A percentile compares a stretch with the other conserved stretches of the same genome.
Conservation (phyloP, 2,888 invertebrate genomes). For the Ommatoiulus sabulosus region DNA sequence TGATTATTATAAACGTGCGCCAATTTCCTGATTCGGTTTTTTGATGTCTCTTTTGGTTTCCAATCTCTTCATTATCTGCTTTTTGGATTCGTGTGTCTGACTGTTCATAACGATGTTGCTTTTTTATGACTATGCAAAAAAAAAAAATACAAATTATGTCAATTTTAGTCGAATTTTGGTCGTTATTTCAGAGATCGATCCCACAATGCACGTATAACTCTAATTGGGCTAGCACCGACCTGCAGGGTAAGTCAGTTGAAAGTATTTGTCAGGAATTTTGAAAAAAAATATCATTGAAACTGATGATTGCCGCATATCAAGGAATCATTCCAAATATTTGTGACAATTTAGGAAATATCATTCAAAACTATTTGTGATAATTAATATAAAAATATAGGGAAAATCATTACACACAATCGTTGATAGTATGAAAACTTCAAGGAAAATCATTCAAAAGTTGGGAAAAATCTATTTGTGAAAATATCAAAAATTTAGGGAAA, state of each 20-base stretch:
- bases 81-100: constrained; percentile 12
- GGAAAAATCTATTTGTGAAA: too few species aligned
- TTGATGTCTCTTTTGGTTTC: not conserved
- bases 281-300: too few species aligned
- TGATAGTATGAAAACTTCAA: too few species aligned
- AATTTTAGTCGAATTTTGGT: not conserved
- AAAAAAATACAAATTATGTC: constrained; percentile 7
- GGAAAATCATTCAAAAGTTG: too few species aligned
- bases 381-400: too few species aligned
- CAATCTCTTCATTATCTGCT: constrained; percentile 5
- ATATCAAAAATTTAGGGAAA: too few species aligned
- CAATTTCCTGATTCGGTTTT: constrained; percentile 22
- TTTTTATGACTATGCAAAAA: constrained; percentile 48
- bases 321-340: too few species aligned
- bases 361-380: too few species aligned
- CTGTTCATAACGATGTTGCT: not conserved
- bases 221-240: not conserved
- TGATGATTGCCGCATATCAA: too few species aligned
- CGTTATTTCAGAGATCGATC: not conserved
- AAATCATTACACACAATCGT: too few species aligned
- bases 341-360: too few species aligned
- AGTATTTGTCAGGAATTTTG: not conserved
- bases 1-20: not conserved
- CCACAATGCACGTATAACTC: not conserved
- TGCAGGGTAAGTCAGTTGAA: not conserved